Conservation (phyloP, 2,113 vertebrate species). For the Edolisoma coerulescens region DNA sequence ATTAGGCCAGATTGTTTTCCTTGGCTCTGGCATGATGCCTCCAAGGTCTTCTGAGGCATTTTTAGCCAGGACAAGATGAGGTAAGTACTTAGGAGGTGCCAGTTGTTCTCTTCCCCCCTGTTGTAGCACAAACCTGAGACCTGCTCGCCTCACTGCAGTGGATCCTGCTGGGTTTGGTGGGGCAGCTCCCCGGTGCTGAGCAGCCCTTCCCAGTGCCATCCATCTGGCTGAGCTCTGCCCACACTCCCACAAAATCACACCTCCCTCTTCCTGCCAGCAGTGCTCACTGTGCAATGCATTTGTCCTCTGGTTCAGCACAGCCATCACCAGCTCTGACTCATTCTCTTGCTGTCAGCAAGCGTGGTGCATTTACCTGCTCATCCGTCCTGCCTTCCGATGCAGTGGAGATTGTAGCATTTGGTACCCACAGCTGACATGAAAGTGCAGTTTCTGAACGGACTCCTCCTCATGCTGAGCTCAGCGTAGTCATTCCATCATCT, state of each 20-base stretch:
- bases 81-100: background rate
- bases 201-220: background rate
- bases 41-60: background rate
- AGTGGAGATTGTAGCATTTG: background rate
- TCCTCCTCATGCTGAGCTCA: background rate
- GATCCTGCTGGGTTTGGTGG: background rate
- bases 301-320: background rate
- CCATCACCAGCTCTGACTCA: background rate
- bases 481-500: accelerated
- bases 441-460: background rate
- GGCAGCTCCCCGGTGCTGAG: background rate
- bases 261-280: background rate
- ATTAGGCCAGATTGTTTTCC: background rate
- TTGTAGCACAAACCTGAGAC: background rate
- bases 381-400: background rate
- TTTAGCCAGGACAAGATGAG: background rate
- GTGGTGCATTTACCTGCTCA: background rate
- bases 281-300: background rate
- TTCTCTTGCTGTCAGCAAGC: background rate
- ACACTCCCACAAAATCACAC: background rate
- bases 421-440: background rate
- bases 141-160: background rate
- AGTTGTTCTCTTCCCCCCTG: background rate
- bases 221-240: background rate
- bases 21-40: background rate